These are phyloP conservation scores for Ceratosolen fusciceps DNA, from an alignment of 1,140 invertebrate genomes.

Conservation along the genomic window DNA sequence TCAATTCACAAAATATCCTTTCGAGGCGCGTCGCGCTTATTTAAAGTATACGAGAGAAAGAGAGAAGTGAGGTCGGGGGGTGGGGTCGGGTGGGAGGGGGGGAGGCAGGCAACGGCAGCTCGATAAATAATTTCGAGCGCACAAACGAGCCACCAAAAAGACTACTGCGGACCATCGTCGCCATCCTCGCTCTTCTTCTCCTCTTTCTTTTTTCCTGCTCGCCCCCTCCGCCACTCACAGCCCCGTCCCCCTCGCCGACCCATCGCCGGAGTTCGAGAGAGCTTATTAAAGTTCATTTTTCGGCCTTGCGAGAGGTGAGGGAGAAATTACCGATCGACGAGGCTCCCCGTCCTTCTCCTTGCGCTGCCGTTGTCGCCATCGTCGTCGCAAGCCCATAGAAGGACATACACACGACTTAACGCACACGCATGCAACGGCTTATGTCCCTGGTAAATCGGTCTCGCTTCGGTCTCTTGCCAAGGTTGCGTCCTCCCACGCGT, in stretches of 20 bases:
- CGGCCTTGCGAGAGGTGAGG: constrained; percentile 35
- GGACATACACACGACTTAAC: constrained; percentile 3
- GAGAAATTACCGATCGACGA: constrained; percentile 37
- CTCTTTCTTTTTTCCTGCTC: neutral
- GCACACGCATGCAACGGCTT: constrained; percentile 12
- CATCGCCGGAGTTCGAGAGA: neutral
- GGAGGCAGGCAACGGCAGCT: neutral
- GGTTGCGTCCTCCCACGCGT: constrained; percentile 42
- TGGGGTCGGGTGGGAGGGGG: neutral
- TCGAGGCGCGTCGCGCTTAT: constrained; percentile 32
- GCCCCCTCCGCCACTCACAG: too few relatives aligned
- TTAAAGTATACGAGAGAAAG: constrained; percentile 32
- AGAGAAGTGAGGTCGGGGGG: neutral
- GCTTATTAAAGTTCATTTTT: constrained; percentile 46
- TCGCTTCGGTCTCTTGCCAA: constrained; percentile 38
- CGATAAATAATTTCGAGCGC: constrained; percentile 44
- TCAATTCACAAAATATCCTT: constrained; percentile 36
- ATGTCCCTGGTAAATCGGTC: constrained; percentile 40
- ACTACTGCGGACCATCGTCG: neutral
- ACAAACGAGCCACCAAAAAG: constrained; percentile 35
- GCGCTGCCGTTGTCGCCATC: neutral
- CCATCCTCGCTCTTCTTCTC: neutral
- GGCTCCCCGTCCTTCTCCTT: neutral
- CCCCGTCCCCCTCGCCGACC: too few relatives aligned
- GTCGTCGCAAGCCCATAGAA: constrained; percentile 4